phyloP scores from a whole-genome alignment of 2,797 vertebrate species.

The Gymnoscopelus braueri region DNA sequence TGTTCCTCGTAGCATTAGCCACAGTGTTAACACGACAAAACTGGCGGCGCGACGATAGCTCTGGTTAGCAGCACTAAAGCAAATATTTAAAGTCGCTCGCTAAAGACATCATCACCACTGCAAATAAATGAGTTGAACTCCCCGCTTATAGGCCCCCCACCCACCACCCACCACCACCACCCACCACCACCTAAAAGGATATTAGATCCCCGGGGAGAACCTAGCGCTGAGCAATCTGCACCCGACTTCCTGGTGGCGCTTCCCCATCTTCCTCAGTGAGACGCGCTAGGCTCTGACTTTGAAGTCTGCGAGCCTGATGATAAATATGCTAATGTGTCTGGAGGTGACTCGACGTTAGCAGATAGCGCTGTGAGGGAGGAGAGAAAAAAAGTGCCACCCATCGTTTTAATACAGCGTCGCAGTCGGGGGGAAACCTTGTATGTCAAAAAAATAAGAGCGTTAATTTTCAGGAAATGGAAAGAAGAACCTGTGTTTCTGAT shows the following conservation, averaged over 20 bases:
- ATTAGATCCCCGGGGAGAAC: conserved; percentile 77
- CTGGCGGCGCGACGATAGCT: conserved; percentile 54
- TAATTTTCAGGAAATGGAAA: conserved; percentile 40
- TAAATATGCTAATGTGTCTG: conserved; percentile 82
- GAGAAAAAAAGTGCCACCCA: conserved; percentile 70
- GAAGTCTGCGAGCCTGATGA: conserved; percentile 78
- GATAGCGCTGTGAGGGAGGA: conserved; percentile 66
- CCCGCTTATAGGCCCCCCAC: conserved; percentile 53
- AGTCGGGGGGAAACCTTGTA: too few species aligned
- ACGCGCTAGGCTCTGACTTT: conserved; percentile 72
- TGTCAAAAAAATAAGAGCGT: too few species aligned
- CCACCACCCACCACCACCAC: conserved; percentile 27
- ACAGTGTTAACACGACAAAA: conserved; percentile 18
- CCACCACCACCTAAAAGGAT: conserved; percentile 74
- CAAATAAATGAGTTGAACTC: conserved; percentile 78
- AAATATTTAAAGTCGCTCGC: conserved; percentile 77
- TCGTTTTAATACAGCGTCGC: conserved; percentile 58
- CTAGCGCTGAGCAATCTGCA: conserved; percentile 71
- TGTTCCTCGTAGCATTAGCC: too few species aligned
- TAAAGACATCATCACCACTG: conserved; percentile 75
- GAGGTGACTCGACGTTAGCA: conserved; percentile 74
- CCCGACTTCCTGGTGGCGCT: conserved; percentile 70
- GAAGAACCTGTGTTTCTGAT: not conserved
- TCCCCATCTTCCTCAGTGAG: conserved; percentile 58
- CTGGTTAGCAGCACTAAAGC: conserved; percentile 55